These are phyloP conservation scores for Meloidogyne hapla DNA, from an alignment of 1,140 invertebrate genomes.

Conservation along the genomic window DNA sequence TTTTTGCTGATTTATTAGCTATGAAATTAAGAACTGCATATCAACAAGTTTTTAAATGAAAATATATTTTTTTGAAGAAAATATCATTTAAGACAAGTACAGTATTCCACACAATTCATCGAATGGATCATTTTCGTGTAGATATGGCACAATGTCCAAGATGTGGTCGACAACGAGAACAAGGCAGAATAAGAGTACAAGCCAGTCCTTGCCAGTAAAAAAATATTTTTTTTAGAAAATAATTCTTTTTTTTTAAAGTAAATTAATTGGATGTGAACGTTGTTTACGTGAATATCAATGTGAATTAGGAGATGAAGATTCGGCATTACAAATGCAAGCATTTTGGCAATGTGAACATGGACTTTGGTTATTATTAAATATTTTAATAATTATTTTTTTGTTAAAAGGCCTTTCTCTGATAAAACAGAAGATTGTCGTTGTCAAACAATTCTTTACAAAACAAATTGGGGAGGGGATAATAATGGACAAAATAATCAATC, in stretches of 20 bases:
- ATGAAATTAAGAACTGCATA: conserved; percentile 58
- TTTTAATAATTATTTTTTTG: conserved; percentile 13
- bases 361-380: conserved; percentile 37
- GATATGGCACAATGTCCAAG: conserved; percentile 59
- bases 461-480: neutral
- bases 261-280: conserved; percentile 60
- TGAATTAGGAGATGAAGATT: conserved; percentile 52
- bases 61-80: neutral
- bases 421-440: conserved; percentile 59
- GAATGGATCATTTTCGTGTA: conserved; percentile 62
- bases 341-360: conserved; percentile 61
- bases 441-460: conserved; percentile 45
- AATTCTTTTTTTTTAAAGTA: conserved; percentile 42
- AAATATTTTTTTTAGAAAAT: conserved; percentile 17
- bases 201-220: conserved; percentile 62
- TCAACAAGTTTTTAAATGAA: conserved; percentile 49
- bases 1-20: conserved; percentile 59
- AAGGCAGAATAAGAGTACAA: conserved; percentile 53
- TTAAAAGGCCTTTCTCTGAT: conserved; percentile 43
- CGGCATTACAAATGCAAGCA: conserved; percentile 44
- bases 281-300: conserved; percentile 57
- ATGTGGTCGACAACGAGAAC: conserved; percentile 55
- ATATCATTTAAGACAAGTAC: conserved; percentile 44
- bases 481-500: neutral
- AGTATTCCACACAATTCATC: conserved; percentile 62